Evolutionary conservation across 2,113 vertebrate genomes (phyloP), one percentile per base, ranked within the genome.

Genomic region (Gymnobelideus leadbeateri): DNA sequence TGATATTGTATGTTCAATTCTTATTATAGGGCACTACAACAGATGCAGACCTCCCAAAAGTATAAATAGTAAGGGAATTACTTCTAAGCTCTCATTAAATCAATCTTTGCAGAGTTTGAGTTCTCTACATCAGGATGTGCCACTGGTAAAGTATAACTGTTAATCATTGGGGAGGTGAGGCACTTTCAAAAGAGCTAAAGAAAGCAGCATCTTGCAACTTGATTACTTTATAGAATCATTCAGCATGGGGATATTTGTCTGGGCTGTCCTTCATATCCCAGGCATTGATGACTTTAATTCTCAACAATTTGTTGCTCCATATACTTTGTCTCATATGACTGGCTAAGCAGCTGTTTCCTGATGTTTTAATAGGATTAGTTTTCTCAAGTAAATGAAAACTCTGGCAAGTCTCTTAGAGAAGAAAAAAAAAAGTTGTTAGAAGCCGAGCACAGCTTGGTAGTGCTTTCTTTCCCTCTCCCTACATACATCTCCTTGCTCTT

Each of bases 341-440:
- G 93, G 53, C 91, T 95, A 94, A 96, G 51, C 96, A 94, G 84
- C 96, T 97, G 77, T 90, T 28, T 93, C 51, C 54, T 95, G 94
- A 46, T 89, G 47, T 92, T 95, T 96, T 91, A 92, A 94, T 97
- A 96, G 90, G 89, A 90, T 90, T 91, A 49, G 91, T 93, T 98
- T 97, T 92, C 89, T 97, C 96, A 95, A 96, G 96, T 95, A 96
- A 95, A 96, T 91, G 47, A 93, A 84, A 84, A 54, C 97, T 96
- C 92, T 93, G 93, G 57, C 26, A 95, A 37, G 31, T 91, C 97
- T 96, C 37, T 95, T 89, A 46, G 89, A 92, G 31, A 95, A 91
- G 10, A 31, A n/a, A 25, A 49, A 51, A 53, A 16, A 52, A 92
- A 54, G 51, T 31, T 93, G 68, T 51, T 57, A 51, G 25, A 25